Percentiles rank a stretch among this genome's conserved stretches.
Conservation (phyloP, 2,113 vertebrate species). For the Zosterops pallidus region DNA sequence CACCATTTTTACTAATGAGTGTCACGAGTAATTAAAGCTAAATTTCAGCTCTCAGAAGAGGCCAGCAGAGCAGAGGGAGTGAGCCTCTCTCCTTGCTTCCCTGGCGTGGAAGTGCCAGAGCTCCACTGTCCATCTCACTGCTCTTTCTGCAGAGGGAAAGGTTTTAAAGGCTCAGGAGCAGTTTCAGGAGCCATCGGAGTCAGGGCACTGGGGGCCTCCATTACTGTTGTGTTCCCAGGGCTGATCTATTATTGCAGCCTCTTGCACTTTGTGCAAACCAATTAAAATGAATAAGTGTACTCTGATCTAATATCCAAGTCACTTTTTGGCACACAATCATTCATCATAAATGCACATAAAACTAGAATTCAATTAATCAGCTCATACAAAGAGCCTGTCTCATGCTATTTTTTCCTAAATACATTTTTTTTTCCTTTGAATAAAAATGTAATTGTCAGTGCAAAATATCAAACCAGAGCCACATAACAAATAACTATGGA, state of each 20-base stretch:
- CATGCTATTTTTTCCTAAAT: conserved; percentile 70
- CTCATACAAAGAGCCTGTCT: conserved; percentile 58
- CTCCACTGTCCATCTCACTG: accelerated
- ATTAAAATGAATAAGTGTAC: conserved; percentile 67
- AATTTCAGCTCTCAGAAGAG: neutral
- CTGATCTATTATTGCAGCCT: conserved; percentile 15
- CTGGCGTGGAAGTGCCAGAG: neutral
- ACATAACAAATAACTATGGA: conserved; percentile 73
- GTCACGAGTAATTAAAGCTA: neutral
- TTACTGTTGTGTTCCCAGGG: neutral
- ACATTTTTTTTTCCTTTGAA: conserved; percentile 66
- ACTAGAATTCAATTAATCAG: conserved; percentile 75
- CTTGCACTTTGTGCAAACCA: conserved; percentile 62
- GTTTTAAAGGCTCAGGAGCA: neutral
- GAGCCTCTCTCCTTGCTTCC: neutral
- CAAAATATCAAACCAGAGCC: conserved; percentile 70
- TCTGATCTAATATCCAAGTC: conserved; percentile 60
- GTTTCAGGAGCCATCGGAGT: neutral
- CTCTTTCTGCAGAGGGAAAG: neutral
- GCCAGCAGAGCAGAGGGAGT: neutral
- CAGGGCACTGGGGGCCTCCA: neutral
- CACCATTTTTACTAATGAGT: neutral
- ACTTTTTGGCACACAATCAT: conserved; percentile 66
- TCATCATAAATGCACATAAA: conserved; percentile 70
- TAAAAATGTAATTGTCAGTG: conserved; percentile 75